Evolutionary conservation across 2,113 vertebrate species (phyloP).

Genomic region (Dermatemys mawii): DNA sequence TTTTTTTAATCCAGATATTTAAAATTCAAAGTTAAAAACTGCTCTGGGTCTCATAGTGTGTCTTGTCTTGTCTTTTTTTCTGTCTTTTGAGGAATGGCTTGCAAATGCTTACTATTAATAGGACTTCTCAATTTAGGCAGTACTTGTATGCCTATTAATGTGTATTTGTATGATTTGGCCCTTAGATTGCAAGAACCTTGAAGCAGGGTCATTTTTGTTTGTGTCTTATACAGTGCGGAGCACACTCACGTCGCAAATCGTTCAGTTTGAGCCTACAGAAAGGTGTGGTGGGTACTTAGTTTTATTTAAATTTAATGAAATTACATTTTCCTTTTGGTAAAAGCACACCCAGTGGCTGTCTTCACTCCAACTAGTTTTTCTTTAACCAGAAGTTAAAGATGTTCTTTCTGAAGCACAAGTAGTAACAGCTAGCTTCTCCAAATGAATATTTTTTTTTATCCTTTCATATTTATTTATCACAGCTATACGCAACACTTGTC

Average conservation of each 20-base stretch:
- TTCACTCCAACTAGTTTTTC: neutral
- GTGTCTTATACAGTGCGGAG: neutral
- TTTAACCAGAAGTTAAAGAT: neutral
- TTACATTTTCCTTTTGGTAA: constrained; percentile 1
- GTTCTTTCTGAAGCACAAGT: neutral
- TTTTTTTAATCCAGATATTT: neutral
- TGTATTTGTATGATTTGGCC: neutral
- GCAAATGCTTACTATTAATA: neutral
- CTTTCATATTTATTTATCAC: constrained; percentile 36
- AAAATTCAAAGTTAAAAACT: neutral
- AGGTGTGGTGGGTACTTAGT: neutral
- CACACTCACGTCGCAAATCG: neutral
- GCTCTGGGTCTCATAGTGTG: neutral
- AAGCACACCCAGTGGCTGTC: neutral
- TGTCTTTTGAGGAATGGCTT: neutral
- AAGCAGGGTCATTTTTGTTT: neutral
- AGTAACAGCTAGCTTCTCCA: neutral
- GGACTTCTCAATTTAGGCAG: neutral
- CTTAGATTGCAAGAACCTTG: neutral
- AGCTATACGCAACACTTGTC: neutral
- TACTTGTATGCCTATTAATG: neutral
- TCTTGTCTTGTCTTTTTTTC: neutral
- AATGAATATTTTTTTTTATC: neutral
- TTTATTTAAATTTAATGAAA: neutral
- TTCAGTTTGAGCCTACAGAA: neutral